These are phyloP conservation scores for Pomatostomus ruficeps DNA, from an alignment of 2,113 vertebrate genomes.

Conservation along the genomic window DNA sequence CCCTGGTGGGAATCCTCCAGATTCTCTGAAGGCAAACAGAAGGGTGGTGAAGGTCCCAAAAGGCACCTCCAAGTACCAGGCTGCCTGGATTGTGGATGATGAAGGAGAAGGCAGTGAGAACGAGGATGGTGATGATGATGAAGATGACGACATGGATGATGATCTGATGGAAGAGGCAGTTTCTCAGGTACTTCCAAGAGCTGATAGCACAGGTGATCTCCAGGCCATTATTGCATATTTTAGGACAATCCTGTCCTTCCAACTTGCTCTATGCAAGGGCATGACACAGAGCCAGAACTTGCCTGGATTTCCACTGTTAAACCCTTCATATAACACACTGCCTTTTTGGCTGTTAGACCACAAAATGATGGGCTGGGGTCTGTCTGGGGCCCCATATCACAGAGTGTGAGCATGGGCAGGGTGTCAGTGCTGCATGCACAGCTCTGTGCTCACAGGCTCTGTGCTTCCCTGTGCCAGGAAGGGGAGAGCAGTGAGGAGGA, in stretches of 20 bases:
- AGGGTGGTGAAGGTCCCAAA: conserved; percentile 86
- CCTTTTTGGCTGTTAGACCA: neutral
- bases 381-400: neutral
- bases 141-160: conserved; percentile 64
- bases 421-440: neutral
- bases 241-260: neutral
- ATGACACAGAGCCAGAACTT: neutral
- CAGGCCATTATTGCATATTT: rapidly evolving
- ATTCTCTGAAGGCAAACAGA: conserved; percentile 68
- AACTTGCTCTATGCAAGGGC: neutral
- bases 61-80: conserved; percentile 95
- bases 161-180: conserved; percentile 72
- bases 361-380: neutral
- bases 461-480: conserved; percentile 22
- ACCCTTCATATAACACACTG: rapidly evolving
- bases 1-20: conserved; percentile 54
- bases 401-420: rapidly evolving
- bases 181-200: conserved; percentile 73
- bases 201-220: neutral
- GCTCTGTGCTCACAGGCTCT: neutral
- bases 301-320: neutral
- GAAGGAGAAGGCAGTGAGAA: conserved; percentile 60
- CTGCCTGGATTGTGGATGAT: conserved; percentile 90
- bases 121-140: conserved; percentile 60
- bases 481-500: conserved; percentile 61